phyloP scores from a whole-genome alignment of 2,797 vertebrate species.

The Sitta carolinensis region DNA sequence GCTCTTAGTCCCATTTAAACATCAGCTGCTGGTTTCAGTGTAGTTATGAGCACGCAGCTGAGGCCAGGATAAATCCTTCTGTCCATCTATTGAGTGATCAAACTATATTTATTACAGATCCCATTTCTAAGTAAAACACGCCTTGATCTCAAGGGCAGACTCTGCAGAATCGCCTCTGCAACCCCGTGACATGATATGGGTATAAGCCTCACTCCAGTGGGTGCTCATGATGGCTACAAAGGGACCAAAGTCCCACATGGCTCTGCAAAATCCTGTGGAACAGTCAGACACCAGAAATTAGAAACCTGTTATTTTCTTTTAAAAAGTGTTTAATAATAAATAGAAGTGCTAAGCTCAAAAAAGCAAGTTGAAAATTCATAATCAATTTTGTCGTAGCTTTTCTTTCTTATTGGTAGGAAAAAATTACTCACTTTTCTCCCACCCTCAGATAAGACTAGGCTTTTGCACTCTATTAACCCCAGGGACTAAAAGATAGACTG shows the following conservation, averaged over 20 bases:
- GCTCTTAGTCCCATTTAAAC: background rate
- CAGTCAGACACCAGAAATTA: background rate
- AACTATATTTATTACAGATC: background rate
- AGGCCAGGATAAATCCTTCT: background rate
- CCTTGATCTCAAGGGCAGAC: background rate
- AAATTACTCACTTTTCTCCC: conserved; percentile 74
- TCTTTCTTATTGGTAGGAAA: conserved; percentile 72
- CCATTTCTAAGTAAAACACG: background rate
- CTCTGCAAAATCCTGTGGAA: background rate
- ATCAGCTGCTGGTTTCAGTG: background rate
- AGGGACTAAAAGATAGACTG: conserved; percentile 73
- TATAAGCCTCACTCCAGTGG: background rate
- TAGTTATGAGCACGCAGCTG: background rate
- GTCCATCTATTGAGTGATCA: background rate
- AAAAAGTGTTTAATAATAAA: conserved; percentile 13
- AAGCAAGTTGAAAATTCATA: conserved; percentile 62
- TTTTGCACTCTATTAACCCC: conserved; percentile 83
- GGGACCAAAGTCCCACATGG: background rate
- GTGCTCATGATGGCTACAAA: background rate
- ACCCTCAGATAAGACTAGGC: conserved; percentile 73
- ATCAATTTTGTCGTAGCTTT: conserved; percentile 68
- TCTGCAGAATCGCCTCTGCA: fast-evolving
- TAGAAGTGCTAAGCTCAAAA: background rate
- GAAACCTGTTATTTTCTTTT: background rate
- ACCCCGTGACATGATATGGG: fast-evolving